These are phyloP conservation scores for Rhopalosiphum maidis DNA, from an alignment of 1,140 invertebrate genomes.

Conservation along the genomic window DNA sequence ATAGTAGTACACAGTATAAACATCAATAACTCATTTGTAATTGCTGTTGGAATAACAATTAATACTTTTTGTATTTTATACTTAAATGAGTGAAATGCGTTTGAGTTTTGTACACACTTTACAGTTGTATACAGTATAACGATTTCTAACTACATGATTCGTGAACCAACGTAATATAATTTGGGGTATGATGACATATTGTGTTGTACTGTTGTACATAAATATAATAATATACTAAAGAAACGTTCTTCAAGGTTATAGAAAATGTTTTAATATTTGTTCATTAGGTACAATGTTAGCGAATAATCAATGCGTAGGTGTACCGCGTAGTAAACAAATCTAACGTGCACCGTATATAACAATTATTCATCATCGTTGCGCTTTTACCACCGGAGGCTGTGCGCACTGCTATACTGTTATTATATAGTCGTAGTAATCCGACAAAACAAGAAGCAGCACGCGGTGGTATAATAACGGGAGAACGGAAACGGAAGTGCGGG, in stretches of 20 bases:
- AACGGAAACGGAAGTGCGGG: constrained; percentile 13
- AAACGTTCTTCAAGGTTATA: background rate
- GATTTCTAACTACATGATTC: background rate
- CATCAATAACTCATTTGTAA: background rate
- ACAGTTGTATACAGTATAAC: background rate
- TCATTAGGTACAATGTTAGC: background rate
- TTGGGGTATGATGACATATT: background rate
- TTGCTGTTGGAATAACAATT: background rate
- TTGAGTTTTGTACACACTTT: background rate
- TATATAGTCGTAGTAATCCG: background rate
- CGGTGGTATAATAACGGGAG: background rate
- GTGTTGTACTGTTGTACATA: no score
- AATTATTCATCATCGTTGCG: background rate
- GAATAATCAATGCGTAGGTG: background rate
- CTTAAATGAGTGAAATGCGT: background rate
- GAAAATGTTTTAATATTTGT: background rate
- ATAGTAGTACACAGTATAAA: background rate
- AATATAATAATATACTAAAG: no score
- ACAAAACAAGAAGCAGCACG: background rate
- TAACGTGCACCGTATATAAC: background rate
- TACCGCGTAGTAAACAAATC: background rate
- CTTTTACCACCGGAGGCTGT: background rate
- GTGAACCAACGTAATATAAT: no score
- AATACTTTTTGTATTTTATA: background rate
- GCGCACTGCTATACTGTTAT: background rate